A percentile compares a stretch with the other conserved stretches of the same genome.
These are phyloP conservation scores for Aplocera efformata DNA, from an alignment of 2,888 invertebrate species.

Conservation along the genomic window DNA sequence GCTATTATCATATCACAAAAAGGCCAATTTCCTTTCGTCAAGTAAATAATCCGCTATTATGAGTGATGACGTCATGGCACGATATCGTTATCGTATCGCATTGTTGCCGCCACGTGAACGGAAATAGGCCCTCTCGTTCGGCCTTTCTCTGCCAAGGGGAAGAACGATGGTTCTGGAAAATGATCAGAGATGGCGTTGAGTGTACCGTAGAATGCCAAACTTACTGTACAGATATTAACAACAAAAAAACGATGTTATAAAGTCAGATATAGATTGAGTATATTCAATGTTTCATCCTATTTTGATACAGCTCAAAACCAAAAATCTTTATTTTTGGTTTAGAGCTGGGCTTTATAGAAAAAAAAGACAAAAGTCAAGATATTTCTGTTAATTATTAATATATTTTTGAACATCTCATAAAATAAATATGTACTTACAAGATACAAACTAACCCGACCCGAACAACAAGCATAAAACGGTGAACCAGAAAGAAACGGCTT, in stretches of 20 bases:
- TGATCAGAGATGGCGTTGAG: slow-evolving; percentile 53
- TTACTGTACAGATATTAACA: not conserved
- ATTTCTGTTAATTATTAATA: too few species aligned
- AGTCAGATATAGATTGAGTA: too few species aligned
- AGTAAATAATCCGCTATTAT: slow-evolving; percentile 66
- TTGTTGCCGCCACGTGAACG: slow-evolving; percentile 70
- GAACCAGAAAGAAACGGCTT: too few species aligned
- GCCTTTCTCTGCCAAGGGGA: slow-evolving; percentile 13
- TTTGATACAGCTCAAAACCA: too few species aligned
- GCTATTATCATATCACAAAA: slow-evolving; percentile 32
- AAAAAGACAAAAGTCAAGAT: too few species aligned
- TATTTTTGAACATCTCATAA: too few species aligned
- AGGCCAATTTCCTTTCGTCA: slow-evolving; percentile 67
- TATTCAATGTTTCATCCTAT: too few species aligned
- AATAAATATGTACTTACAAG: too few species aligned
- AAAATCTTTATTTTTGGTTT: too few species aligned
- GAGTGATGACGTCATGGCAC: slow-evolving; percentile 54
- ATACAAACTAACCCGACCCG: too few species aligned
- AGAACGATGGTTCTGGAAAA: slow-evolving; percentile 23
- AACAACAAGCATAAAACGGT: too few species aligned
- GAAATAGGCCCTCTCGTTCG: slow-evolving; percentile 58
- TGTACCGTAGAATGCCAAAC: not conserved
- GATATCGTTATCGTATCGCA: slow-evolving; percentile 49
- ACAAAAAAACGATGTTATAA: not conserved
- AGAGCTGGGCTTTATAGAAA: too few species aligned